These are phyloP conservation scores for Cynopterus brachyotis DNA, from an alignment of 2,113 vertebrate genomes.

Conservation along the genomic window DNA sequence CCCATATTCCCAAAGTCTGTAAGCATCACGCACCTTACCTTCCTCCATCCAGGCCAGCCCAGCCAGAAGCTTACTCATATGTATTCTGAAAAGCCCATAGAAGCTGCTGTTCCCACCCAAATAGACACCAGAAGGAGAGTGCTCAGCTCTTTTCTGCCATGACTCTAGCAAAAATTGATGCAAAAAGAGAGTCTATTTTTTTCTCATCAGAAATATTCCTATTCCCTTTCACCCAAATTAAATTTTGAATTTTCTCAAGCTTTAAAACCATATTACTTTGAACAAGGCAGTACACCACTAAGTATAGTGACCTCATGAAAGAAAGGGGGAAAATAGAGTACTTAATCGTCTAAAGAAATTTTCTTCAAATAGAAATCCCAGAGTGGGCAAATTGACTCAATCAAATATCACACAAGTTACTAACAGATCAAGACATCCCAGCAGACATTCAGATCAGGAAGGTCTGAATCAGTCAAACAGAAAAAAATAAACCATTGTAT, in stretches of 20 bases:
- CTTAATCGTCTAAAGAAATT: not conserved
- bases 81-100: not conserved
- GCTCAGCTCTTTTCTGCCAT: not conserved
- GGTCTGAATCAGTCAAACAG: not conserved
- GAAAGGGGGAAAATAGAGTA: not conserved
- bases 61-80: not conserved
- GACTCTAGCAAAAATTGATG: not conserved
- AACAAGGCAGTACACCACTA: not conserved
- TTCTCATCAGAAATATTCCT: not conserved
- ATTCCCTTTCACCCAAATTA: not conserved
- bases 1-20: not conserved
- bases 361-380: not conserved
- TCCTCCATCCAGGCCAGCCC: not conserved
- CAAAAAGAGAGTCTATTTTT: not conserved
- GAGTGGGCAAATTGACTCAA: not conserved
- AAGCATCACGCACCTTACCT: not conserved
- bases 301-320: not conserved
- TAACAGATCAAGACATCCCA: not conserved
- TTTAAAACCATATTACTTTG: constrained; percentile 17
- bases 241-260: not conserved
- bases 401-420: not conserved
- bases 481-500: not conserved
- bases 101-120: not conserved
- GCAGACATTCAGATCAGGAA: not conserved
- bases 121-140: no score